Conservation (phyloP, 2,888 invertebrate genomes). For the Latrodectus elegans region DNA sequence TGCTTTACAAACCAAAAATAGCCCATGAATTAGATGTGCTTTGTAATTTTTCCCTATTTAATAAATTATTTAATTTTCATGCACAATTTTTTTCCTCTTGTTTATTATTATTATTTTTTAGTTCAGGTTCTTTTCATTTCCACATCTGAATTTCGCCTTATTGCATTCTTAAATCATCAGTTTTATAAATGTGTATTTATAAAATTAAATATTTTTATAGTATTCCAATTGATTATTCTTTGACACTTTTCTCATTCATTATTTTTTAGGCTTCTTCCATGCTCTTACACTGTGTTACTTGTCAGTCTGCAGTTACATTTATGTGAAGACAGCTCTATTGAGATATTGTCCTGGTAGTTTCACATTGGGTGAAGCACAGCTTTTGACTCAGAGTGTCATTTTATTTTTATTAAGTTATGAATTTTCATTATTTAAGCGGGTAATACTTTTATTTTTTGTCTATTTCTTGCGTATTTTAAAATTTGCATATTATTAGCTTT, state of each 20-base stretch:
- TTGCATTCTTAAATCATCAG: too few species aligned
- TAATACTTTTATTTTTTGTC: neutral
- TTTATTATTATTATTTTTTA: too few species aligned
- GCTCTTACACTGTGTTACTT: neutral
- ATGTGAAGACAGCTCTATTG: constrained; percentile 24
- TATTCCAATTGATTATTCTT: neutral
- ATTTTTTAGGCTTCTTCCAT: constrained; percentile 21
- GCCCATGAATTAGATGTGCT: too few species aligned
- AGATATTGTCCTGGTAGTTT: constrained; percentile 51
- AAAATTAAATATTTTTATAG: too few species aligned
- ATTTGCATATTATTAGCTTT: neutral
- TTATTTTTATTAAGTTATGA: constrained; percentile 30
- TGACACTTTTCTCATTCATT: neutral
- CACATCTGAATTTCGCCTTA: too few species aligned
- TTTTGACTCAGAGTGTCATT: constrained; percentile 33
- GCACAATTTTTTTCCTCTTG: too few species aligned
- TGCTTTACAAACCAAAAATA: too few species aligned
- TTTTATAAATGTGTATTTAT: too few species aligned
- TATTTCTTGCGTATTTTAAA: neutral
- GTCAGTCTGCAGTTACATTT: constrained; percentile 16
- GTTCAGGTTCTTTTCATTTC: too few species aligned
- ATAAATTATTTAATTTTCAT: too few species aligned
- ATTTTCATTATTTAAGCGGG: constrained; percentile 18
- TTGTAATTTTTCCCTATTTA: too few species aligned
- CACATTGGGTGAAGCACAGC: constrained; percentile 54